phyloP scores from a whole-genome alignment of 2,113 vertebrate genomes.

The Amazona guildingii region DNA sequence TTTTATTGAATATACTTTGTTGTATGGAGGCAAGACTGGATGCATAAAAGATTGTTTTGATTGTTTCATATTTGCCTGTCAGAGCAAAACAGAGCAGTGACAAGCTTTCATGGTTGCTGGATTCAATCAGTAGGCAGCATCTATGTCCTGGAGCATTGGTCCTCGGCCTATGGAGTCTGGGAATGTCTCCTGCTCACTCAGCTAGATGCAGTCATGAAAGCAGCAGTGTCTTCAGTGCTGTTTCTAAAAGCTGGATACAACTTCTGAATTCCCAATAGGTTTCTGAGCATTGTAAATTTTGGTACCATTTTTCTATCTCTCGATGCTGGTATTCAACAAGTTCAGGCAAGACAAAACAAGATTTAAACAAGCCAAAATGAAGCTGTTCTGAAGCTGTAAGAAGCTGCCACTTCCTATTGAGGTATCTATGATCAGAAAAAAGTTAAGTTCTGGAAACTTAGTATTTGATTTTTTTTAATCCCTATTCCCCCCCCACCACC shows the following conservation, averaged over 20 bases:
- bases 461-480: no score
- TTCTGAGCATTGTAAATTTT: not conserved
- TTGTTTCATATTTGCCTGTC: not conserved
- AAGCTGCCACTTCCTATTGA: rapidly evolving
- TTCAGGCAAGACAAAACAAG: not conserved
- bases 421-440: not conserved
- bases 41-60: not conserved
- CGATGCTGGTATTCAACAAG: not conserved
- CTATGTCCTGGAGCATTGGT: not conserved
- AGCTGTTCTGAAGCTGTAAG: not conserved
- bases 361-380: not conserved
- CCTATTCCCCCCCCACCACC: no score
- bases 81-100: not conserved
- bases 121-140: not conserved
- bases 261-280: not conserved
- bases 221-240: not conserved
- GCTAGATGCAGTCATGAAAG: not conserved
- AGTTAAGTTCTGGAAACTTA: not conserved
- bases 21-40: not conserved
- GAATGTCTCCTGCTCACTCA: not conserved
- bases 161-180: rapidly evolving
- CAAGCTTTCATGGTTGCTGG: not conserved
- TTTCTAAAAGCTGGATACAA: not conserved
- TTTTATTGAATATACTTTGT: not conserved
- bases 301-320: not conserved